A percentile compares a stretch with the other conserved stretches of the same genome.
These are phyloP conservation scores for Zaprionus lineosus DNA, from an alignment of 2,888 invertebrate species.

Conservation along the genomic window DNA sequence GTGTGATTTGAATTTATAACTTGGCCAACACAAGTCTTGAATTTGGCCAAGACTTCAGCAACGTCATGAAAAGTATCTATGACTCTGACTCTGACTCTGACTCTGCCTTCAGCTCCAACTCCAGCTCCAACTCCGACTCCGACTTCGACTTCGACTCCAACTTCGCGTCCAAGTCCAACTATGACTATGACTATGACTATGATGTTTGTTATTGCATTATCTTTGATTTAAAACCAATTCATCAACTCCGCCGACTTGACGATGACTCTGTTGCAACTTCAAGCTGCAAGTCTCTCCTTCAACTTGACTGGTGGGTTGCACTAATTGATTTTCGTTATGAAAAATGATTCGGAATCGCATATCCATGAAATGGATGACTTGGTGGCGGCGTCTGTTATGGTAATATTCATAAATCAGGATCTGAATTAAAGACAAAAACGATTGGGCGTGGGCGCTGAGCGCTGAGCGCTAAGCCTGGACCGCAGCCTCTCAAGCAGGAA, in stretches of 20 bases:
- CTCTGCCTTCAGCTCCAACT: too few species aligned
- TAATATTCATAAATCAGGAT: constrained; percentile 71
- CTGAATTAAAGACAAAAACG: constrained; percentile 59
- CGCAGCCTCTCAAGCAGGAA: too few species aligned
- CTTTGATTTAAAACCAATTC: constrained; percentile 78
- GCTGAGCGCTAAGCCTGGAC: too few species aligned
- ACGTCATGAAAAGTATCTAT: constrained; percentile 46
- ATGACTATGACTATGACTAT: constrained; percentile 36
- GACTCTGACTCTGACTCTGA: constrained; percentile 38
- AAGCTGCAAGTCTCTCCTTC: background rate
- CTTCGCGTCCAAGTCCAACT: too few species aligned
- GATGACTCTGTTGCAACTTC: constrained; percentile 68
- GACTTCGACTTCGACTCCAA: too few species aligned
- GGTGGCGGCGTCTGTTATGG: constrained; percentile 58
- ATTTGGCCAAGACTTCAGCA: constrained; percentile 18
- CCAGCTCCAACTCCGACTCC: too few species aligned
- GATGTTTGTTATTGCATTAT: constrained; percentile 70
- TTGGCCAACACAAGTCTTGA: constrained; percentile 56
- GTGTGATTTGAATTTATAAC: constrained; percentile 76
- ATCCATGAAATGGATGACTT: constrained; percentile 55
- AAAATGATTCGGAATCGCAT: constrained; percentile 69
- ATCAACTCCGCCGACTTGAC: constrained; percentile 69
- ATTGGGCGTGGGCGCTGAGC: constrained; percentile 55
- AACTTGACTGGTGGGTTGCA: constrained; percentile 61
- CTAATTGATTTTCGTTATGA: constrained; percentile 75